Evolutionary conservation across 2,888 invertebrate genomes (phyloP).

Genomic region (Clistopyga incitator): DNA sequence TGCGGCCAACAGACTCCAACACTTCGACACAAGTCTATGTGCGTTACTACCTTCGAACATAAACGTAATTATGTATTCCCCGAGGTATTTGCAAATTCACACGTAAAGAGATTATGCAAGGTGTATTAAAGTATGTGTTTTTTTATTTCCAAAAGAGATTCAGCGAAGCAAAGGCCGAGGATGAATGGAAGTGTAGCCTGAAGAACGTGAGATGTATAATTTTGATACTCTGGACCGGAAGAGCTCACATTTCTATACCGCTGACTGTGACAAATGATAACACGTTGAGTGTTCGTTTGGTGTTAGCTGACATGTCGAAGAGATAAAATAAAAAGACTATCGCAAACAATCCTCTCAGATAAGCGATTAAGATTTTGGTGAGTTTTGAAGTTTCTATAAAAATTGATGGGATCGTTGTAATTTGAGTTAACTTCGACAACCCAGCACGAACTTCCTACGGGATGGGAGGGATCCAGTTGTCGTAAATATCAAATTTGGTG

Average conservation of each 20-base stretch:
- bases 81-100: conserved; percentile 28
- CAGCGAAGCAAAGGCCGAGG: neutral
- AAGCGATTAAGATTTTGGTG: no score
- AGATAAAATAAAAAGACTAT: conserved; percentile 5
- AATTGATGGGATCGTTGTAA: no score
- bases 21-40: conserved; percentile 9
- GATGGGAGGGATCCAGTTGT: no score
- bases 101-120: conserved; percentile 8
- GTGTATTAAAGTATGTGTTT: conserved; percentile 1
- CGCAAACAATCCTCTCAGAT: neutral
- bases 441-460: no score
- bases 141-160: neutral
- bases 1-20: conserved; percentile 24
- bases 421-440: no score
- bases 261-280: conserved; percentile 20
- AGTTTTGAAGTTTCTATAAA: no score
- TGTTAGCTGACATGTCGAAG: conserved; percentile 29
- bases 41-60: conserved; percentile 32
- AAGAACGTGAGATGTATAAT: conserved; percentile 18
- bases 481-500: no score
- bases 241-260: conserved; percentile 32
- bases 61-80: conserved; percentile 37
- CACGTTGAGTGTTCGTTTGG: neutral
- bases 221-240: conserved; percentile 12
- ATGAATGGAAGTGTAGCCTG: neutral